Evolutionary conservation across 30 jellyfish, hydroid and myxozoan species (phyloP), one percentile per base, ranked within the genome.

Genomic region (Turritopsis dohrnii): DNA sequence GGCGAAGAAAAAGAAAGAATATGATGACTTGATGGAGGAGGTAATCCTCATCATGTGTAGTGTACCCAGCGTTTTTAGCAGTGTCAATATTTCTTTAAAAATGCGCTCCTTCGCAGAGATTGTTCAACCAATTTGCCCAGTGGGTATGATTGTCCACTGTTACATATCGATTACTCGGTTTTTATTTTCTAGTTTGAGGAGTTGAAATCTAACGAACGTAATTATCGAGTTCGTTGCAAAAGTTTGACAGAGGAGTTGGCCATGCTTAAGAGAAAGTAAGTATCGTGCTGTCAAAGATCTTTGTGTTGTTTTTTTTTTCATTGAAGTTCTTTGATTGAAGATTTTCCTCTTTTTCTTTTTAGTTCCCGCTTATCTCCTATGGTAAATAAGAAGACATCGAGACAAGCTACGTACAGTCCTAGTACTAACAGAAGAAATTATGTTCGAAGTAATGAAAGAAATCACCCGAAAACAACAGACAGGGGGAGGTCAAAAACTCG

Each of bases 201-300:
- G 23, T 71, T 88, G 54, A 92, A 84, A 82, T 84, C 96, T 7
- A 92, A 75, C 27, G 96, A 92, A 86, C 85, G 98, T 66, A 88
- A 92, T 80, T 87, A 82, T 29, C 81, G 84, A 31, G 89, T 80
- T 20, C 90, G 98, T 9, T 90, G 96, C 22, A 88, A 88, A 52
- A 92, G 69, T 74, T 73, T 92, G 54, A 84, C 92, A 52, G 92
- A 88, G 52, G 99, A 94, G 73, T 76, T 88, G 22, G 83, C 92
- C 17, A 81, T 89, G 66, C 53, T 94, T 52, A 94, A 88, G 73
- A 54, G 92, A 86, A 75, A 75, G 99, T 94, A 79, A 94, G 96
- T 87, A 18, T 16, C n/a, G n/a, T n/a, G n/a, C 31, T 52, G 19
- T 19, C 0, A n/a, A 60, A 81, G 16, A 25, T 9, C 21, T 18